Evolutionary conservation across 2,888 invertebrate genomes (phyloP).

Genomic region (Bombylius discolor): DNA sequence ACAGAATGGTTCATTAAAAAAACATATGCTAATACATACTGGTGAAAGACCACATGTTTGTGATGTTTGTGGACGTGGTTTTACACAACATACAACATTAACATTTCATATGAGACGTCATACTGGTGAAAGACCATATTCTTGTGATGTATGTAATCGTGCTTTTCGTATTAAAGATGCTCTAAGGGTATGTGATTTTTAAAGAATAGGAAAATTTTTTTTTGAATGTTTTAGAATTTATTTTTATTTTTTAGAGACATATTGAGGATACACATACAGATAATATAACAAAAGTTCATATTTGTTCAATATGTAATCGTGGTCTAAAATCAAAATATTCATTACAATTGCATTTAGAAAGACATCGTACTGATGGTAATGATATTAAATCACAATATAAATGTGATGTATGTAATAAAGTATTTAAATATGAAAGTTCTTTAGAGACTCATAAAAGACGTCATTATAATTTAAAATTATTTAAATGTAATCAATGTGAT

Average conservation of each 20-base stretch:
- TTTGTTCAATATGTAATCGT: constrained; percentile 23
- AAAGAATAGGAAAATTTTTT: not conserved
- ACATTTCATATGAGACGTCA: constrained; percentile 28
- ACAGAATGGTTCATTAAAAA: constrained; percentile 27
- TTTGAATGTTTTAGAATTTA: not conserved
- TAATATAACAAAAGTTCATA: constrained; percentile 12
- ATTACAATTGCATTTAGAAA: constrained; percentile 22
- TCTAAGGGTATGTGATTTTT: constrained; percentile 19
- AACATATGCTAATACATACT: constrained; percentile 28
- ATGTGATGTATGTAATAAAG: constrained; percentile 19
- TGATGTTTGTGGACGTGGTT: constrained; percentile 23
- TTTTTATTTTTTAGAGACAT: constrained; percentile 18
- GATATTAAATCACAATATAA: constrained; percentile 31
- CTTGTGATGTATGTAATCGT: constrained; percentile 24
- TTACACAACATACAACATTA: constrained; percentile 28
- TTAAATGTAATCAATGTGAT: constrained; percentile 12
- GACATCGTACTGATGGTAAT: constrained; percentile 15
- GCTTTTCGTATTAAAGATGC: constrained; percentile 29
- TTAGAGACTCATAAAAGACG: constrained; percentile 9
- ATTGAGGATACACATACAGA: constrained; percentile 21
- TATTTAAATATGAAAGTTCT: constrained; percentile 10
- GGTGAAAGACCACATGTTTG: constrained; percentile 28
- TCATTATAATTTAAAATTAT: constrained; percentile 13
- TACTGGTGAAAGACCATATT: constrained; percentile 28
- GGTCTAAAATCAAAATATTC: constrained; percentile 20